Percentiles rank a stretch among this genome's conserved stretches.
phyloP scores from a whole-genome alignment of 2,113 vertebrate genomes.

The Poecile atricapillus region DNA sequence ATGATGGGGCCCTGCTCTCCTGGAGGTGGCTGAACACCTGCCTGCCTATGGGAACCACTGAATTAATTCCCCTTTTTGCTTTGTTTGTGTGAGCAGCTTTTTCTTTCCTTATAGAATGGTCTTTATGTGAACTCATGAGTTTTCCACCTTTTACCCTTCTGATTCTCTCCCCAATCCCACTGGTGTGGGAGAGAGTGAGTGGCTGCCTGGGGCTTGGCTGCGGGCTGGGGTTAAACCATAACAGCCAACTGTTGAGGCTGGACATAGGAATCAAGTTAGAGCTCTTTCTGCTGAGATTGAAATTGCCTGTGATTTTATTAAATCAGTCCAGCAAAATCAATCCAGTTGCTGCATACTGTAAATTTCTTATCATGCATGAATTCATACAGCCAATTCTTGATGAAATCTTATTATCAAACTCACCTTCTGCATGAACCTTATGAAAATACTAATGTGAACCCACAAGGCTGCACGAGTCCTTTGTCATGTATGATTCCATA shows the following conservation, averaged over 20 bases:
- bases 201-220: neutral
- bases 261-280: neutral
- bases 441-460: neutral
- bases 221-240: neutral
- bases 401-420: neutral
- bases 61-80: neutral
- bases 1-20: neutral
- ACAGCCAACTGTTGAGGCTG: neutral
- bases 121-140: fast-evolving
- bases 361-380: neutral
- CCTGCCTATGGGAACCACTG: neutral
- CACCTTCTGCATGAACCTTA: neutral
- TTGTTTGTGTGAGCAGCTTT: fast-evolving
- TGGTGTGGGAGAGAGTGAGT: neutral
- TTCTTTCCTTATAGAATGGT: neutral
- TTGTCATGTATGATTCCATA: neutral
- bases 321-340: neutral
- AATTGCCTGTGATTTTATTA: neutral
- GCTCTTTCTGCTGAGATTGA: neutral
- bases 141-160: neutral
- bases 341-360: neutral
- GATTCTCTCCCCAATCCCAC: neutral
- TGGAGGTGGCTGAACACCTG: neutral
- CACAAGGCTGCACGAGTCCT: neutral
- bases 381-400: neutral